Percentiles rank a stretch among this genome's conserved stretches.
Conservation (phyloP, 2,888 invertebrate genomes). For the Tiliacea aurago region DNA sequence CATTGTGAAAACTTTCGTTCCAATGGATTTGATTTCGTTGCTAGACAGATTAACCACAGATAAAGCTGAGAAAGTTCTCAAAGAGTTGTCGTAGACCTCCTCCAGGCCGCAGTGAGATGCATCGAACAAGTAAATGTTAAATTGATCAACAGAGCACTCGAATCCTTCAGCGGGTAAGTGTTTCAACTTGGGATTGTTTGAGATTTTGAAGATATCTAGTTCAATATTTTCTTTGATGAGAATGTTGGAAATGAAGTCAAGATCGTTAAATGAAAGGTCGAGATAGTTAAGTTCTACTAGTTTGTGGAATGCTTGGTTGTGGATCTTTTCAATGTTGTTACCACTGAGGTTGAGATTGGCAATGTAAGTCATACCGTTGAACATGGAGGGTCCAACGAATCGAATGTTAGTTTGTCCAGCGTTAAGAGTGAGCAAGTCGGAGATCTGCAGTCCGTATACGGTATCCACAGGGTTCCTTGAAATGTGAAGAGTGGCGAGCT, state of each 20-base stretch:
- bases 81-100: conserved; percentile 91
- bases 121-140: conserved; percentile 93
- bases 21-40: conserved; percentile 91
- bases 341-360: conserved; percentile 93
- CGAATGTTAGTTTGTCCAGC: conserved; percentile 93
- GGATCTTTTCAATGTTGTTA: conserved; percentile 93
- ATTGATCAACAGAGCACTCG: conserved; percentile 90
- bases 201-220: conserved; percentile 93
- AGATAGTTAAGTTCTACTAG: conserved; percentile 92
- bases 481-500: conserved; percentile 92
- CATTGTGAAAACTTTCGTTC: conserved; percentile 89
- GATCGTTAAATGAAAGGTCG: conserved; percentile 93
- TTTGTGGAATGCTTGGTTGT: conserved; percentile 92
- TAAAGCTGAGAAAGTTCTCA: conserved; percentile 93
- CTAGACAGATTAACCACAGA: conserved; percentile 92
- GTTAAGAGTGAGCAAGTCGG: conserved; percentile 92
- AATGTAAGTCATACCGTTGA: conserved; percentile 91
- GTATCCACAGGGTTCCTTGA: conserved; percentile 92
- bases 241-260: conserved; percentile 92
- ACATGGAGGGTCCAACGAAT: conserved; percentile 92
- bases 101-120: conserved; percentile 93
- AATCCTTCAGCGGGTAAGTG: conserved; percentile 93
- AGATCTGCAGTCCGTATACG: conserved; percentile 91
- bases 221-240: conserved; percentile 93
- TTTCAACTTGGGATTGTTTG: conserved; percentile 92